phyloP scores from a whole-genome alignment of 2,113 vertebrate species.

The Petaurus breviceps region DNA sequence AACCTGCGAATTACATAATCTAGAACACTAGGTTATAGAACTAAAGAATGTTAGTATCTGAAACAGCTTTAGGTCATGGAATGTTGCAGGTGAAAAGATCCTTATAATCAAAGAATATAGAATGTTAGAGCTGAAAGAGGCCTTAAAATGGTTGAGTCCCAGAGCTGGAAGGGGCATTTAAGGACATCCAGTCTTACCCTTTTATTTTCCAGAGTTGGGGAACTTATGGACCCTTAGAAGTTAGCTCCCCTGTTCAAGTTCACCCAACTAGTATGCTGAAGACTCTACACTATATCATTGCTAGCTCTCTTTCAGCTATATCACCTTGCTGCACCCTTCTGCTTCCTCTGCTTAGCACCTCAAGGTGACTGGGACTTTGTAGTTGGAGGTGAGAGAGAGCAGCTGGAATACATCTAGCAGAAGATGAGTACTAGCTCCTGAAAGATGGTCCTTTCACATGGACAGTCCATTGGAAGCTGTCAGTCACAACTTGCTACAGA shows the following conservation, averaged over 20 bases:
- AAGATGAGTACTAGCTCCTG: not conserved
- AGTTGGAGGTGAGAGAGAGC: not conserved
- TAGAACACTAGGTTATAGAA: not conserved
- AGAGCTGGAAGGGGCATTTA: not conserved
- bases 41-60: not conserved
- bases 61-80: not conserved
- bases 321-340: not conserved
- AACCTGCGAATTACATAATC: not conserved
- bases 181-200: not conserved
- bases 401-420: not conserved
- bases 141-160: not conserved
- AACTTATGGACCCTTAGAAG: not conserved
- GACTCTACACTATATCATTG: not conserved
- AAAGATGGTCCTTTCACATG: not conserved
- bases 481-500: not conserved
- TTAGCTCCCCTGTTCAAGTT: not conserved
- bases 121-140: not conserved
- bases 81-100: not conserved
- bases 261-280: not conserved
- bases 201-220: not conserved
- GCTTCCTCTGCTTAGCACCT: not conserved
- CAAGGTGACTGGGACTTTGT: not conserved
- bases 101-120: not conserved
- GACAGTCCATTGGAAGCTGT: not conserved
- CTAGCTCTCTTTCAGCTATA: not conserved